Base-by-base conservation (phyloP, 1,140 invertebrate species). In the Formica exsecta region DNA sequence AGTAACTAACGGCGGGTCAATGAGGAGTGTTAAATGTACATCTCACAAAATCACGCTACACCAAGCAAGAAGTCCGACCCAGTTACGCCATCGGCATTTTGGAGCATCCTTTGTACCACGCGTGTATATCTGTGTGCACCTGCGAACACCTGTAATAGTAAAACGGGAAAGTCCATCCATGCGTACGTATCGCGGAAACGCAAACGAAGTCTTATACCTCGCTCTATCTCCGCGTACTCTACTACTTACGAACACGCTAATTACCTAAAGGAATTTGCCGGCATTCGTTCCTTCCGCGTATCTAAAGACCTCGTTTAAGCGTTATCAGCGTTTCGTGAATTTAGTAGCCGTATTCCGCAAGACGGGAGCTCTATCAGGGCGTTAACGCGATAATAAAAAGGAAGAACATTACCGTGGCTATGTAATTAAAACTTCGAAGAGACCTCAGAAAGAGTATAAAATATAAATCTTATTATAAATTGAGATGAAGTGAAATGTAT, bases 251-350 rank as follows among this genome's bases (percentile, higher is more conserved):
- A 75, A 83, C 87, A 90, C 88, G 81, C 79, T 90, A 90, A 90
- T 90, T 90, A 83, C 81, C 89, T 83, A 90, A 90, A 90, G 89
- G 88, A 89, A 90, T 88, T 90, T 41, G 59, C 76, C 25, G 59
- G 38, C 85, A 16, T 68, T 84, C 68, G 59, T 86, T 83, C 51
- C 76, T 54, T 86, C 62, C 66, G 77, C 76, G 76, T 73, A 83
- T 86, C 79, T 80, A 73, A 86, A 83, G 48, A 81, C 59, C 64
- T n/a, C 68, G 61, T 74, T 79, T 89, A 76, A 89, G 74, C 89
- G 88, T 87, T 85, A 87, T 87, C 88, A 85, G 86, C 86, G 38
- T 85, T 87, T 87, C 80, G 57, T 36, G 86, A 83, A 90, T 90
- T 90, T 90, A 89, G 80, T 85, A 73, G 86, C 71, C 74, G 64